Conservation (phyloP, 2,888 invertebrate genomes). For the Hemaris fuciformis region DNA sequence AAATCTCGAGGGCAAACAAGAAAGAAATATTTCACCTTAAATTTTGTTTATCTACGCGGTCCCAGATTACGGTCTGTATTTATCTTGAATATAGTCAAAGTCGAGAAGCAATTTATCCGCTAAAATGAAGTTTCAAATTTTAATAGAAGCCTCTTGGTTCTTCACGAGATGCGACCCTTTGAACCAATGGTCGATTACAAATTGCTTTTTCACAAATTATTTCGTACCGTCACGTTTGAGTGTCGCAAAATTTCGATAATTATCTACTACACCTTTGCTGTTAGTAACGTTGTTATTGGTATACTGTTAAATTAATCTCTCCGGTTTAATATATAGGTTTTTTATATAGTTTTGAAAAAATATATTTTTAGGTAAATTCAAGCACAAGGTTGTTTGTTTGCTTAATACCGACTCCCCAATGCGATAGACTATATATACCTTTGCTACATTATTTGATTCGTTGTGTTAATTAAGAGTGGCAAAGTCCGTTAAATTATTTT, state of each 20-base stretch:
- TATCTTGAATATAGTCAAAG: conserved; percentile 69
- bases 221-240: not conserved
- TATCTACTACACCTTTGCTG: not conserved
- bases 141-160: conserved; percentile 62
- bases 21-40: conserved; percentile 33
- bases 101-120: conserved; percentile 75
- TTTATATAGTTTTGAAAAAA: too few relatives aligned
- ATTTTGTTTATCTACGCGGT: conserved; percentile 60
- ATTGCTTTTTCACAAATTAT: conserved; percentile 60
- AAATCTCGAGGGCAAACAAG: conserved; percentile 12
- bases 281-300: not conserved
- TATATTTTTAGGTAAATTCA: too few relatives aligned
- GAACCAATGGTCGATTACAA: conserved; percentile 66
- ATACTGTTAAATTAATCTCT: too few relatives aligned
- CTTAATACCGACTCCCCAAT: too few relatives aligned
- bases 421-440: too few relatives aligned
- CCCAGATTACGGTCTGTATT: conserved; percentile 65
- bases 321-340: too few relatives aligned
- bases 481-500: too few relatives aligned
- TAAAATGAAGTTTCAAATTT: conserved; percentile 77
- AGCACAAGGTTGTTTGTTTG: too few relatives aligned
- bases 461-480: too few relatives aligned
- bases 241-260: not conserved
- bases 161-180: conserved; percentile 63
- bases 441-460: too few relatives aligned